These are phyloP conservation scores for Hirtodrosophila confusa DNA, from an alignment of 2,888 invertebrate genomes.

Conservation along the genomic window DNA sequence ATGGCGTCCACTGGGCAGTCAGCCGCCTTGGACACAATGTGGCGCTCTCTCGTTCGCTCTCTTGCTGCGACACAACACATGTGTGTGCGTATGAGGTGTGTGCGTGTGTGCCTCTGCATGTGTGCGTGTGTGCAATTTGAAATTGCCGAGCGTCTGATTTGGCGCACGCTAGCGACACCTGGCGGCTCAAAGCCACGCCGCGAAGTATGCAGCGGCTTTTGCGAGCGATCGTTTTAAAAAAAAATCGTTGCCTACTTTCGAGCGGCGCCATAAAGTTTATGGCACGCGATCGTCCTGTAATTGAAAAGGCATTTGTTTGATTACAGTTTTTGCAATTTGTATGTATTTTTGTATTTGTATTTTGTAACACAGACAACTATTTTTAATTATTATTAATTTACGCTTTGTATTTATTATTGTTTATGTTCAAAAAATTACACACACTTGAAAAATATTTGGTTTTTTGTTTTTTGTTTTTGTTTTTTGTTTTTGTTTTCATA, in stretches of 20 bases:
- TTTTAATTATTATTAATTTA: constrained; percentile 73
- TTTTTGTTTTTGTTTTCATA: constrained; percentile 11
- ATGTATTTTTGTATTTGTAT: constrained; percentile 69
- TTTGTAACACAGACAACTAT: constrained; percentile 78
- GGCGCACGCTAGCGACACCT: constrained; percentile 37
- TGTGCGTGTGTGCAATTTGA: constrained; percentile 11
- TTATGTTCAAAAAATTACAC: constrained; percentile 78
- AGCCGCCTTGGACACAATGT: constrained; percentile 11
- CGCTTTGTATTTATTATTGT: constrained; percentile 66
- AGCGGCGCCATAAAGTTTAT: constrained; percentile 62
- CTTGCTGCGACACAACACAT: neutral
- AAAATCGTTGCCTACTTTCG: constrained; percentile 42
- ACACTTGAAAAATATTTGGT: constrained; percentile 77
- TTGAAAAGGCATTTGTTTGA: constrained; percentile 24
- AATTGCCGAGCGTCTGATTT: neutral
- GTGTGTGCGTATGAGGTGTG: constrained; percentile 6
- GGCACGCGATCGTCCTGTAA: constrained; percentile 35
- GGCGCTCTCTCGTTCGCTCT: constrained; percentile 7
- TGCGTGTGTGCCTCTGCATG: constrained; percentile 10
- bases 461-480: constrained; percentile 21
- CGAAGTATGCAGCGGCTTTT: constrained; percentile 46
- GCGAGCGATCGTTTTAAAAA: constrained; percentile 3
- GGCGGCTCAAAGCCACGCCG: constrained; percentile 21
- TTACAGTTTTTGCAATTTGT: constrained; percentile 65
- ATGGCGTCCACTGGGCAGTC: constrained; percentile 48